Conservation (phyloP, 2,888 invertebrate species). For the Lathronympha strigana region DNA sequence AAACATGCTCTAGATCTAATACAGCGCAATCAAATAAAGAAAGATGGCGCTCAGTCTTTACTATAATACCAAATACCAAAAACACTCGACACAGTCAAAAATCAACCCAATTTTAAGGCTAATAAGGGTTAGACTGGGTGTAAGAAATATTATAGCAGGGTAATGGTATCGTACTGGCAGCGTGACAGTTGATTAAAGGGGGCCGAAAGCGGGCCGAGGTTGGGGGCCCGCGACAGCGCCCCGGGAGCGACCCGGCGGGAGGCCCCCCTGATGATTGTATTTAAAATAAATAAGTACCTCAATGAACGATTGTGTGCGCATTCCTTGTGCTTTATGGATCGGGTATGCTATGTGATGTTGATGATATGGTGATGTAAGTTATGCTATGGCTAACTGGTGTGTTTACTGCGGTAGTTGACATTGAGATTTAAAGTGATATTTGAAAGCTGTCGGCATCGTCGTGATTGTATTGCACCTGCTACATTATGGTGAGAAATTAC, state of each 20-base stretch:
- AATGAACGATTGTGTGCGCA: constrained; percentile 82
- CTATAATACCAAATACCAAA: constrained; percentile 49
- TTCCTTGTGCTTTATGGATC: constrained; percentile 71
- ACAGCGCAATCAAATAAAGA: constrained; percentile 71
- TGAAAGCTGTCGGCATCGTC: no score
- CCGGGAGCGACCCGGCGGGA: constrained; percentile 74
- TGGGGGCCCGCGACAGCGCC: constrained; percentile 81
- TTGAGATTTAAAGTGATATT: no score
- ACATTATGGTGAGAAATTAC: no score
- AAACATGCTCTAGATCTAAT: constrained; percentile 68
- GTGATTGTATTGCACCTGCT: no score
- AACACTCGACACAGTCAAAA: constrained; percentile 43
- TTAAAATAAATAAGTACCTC: constrained; percentile 84
- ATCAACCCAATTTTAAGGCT: constrained; percentile 43
- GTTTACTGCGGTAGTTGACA: neutral
- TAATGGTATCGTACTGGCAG: constrained; percentile 72
- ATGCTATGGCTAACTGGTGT: neutral
- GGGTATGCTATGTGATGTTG: constrained; percentile 47
- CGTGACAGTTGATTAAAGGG: constrained; percentile 84
- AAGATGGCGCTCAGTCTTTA: constrained; percentile 68
- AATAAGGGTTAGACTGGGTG: neutral
- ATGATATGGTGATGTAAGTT: constrained; percentile 9
- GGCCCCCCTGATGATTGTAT: constrained; percentile 83
- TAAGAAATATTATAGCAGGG: constrained; percentile 34
- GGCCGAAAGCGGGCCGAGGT: constrained; percentile 78